Percentiles rank a stretch among this genome's conserved stretches.
These are phyloP conservation scores for Amphiprion ocellaris DNA, from an alignment of 2,113 vertebrate genomes.

Conservation along the genomic window DNA sequence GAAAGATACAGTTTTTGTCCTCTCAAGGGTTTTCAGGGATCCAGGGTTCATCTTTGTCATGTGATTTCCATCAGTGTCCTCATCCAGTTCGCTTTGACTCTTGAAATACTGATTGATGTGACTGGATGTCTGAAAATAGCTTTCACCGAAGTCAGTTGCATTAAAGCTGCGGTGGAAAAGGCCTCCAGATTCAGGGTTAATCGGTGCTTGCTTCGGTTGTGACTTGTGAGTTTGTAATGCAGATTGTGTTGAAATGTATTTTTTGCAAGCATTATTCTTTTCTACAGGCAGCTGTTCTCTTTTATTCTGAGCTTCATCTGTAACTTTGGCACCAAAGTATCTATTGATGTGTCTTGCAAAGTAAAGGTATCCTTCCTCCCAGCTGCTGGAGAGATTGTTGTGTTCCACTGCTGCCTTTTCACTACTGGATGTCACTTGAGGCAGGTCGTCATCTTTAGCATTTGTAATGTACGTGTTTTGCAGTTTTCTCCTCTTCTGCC, in stretches of 20 bases:
- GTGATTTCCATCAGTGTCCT: slow-evolving; percentile 23
- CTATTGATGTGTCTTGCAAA: slow-evolving; percentile 80
- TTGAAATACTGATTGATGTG: slow-evolving; percentile 82
- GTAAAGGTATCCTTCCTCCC: slow-evolving; percentile 76
- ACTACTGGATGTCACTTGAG: slow-evolving; percentile 7
- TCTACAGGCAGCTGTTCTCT: not conserved
- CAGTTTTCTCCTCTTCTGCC: slow-evolving; percentile 44
- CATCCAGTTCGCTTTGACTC: slow-evolving; percentile 43
- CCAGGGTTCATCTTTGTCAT: not conserved
- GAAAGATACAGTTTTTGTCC: slow-evolving; percentile 55
- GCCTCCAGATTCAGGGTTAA: slow-evolving; percentile 37
- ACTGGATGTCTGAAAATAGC: slow-evolving; percentile 70
- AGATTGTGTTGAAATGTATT: slow-evolving; percentile 19
- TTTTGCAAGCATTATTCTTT: slow-evolving; percentile 11
- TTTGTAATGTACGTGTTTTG: slow-evolving; percentile 10
- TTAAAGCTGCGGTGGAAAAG: slow-evolving; percentile 78
- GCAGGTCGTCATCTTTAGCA: not conserved
- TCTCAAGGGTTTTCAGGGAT: not conserved
- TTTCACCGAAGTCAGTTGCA: slow-evolving; percentile 75
- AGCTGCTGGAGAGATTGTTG: slow-evolving; percentile 22
- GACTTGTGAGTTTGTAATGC: slow-evolving; percentile 23
- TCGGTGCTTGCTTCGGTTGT: slow-evolving; percentile 12
- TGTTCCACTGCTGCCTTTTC: slow-evolving; percentile 16
- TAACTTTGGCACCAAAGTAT: slow-evolving; percentile 79
- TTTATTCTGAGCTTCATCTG: slow-evolving; percentile 41